These are phyloP conservation scores for Centroberyx gerrardi DNA, from an alignment of 2,797 vertebrate species.

Conservation along the genomic window DNA sequence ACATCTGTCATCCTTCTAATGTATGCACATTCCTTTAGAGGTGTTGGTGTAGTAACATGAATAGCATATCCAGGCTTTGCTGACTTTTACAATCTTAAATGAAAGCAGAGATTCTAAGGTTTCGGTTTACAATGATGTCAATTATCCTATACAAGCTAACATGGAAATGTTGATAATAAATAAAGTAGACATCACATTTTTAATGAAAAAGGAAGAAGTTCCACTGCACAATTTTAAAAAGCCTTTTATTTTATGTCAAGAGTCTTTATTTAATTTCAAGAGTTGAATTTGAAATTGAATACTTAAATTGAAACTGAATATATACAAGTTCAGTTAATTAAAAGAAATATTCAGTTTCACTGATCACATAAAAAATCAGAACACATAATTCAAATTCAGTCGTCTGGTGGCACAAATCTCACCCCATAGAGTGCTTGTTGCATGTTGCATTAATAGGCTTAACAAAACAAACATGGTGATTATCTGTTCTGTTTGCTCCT, in stretches of 20 bases:
- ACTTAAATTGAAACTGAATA: not conserved
- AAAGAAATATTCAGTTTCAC: too few relatives aligned
- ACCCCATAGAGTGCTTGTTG: not conserved
- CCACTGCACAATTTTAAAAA: too few relatives aligned
- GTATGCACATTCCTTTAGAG: too few relatives aligned
- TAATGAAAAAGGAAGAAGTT: not conserved
- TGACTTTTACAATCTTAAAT: not conserved
- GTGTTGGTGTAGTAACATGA: not conserved
- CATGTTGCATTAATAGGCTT: constrained; percentile 1
- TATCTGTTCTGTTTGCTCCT: constrained; percentile 51
- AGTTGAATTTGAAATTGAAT: too few relatives aligned
- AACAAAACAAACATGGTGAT: constrained; percentile 11
- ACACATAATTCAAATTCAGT: too few relatives aligned
- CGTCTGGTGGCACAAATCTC: too few relatives aligned
- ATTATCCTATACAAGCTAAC: not conserved
- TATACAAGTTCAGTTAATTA: not conserved
- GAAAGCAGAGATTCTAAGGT: not conserved
- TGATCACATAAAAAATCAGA: not conserved
- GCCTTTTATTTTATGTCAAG: too few relatives aligned
- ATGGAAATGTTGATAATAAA: not conserved
- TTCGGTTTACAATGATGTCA: not conserved
- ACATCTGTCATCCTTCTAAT: too few relatives aligned
- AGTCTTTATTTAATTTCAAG: too few relatives aligned
- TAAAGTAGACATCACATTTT: not conserved
- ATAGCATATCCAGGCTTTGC: not conserved